Evolutionary conservation across 2,113 vertebrate genomes (phyloP), one percentile per base, ranked within the genome.

Genomic region (Hyperoodon ampullatus): DNA sequence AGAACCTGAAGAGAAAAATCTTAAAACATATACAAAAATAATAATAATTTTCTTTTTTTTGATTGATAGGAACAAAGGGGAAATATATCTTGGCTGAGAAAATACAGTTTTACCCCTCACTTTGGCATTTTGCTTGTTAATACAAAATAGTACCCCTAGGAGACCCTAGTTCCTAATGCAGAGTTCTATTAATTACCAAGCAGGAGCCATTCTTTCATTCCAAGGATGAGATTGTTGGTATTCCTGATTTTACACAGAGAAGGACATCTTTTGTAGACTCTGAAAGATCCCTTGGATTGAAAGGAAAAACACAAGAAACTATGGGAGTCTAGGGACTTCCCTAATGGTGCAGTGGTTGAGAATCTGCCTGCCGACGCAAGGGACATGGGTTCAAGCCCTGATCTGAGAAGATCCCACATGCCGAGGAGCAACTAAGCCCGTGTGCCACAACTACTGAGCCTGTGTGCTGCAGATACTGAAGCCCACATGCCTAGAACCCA

Each of bases 221-320:
- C 63, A 23, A 61, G 55, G 72, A 89, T 74, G 78, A 95, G 84
- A 70, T 72, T 42, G 58, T 83, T 63, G 74, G 24, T 92, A 72
- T 82, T 97, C 68, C 75, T 90, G 58, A 93, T 94, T 89, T 96
- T 97, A 53, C 23, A 87, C 50, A 90, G 72, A 95, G 12, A 97
- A 94, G 65, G 28, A 70, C 33, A 87, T 86, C 42, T 92, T 96
- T 84, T n/a, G n/a, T 88, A 92, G 68, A 83, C 4, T 58, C 26
- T 50, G 68, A 75, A 92, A 74, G 66, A 86, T 72, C 44, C 16
- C 10, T 86, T 88, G 60, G 24, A 90, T 42, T 8, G 39, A 68
- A 88, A 42, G 24, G 33, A 61, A 47, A 60, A 90, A 33, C 16
- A 42, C 11, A 35, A 91, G 18, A 66, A 94, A 60, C 13, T 13